Evolutionary conservation across 2,888 invertebrate genomes (phyloP), one percentile per base, ranked within the genome.

Genomic region (Clivina fossor): DNA sequence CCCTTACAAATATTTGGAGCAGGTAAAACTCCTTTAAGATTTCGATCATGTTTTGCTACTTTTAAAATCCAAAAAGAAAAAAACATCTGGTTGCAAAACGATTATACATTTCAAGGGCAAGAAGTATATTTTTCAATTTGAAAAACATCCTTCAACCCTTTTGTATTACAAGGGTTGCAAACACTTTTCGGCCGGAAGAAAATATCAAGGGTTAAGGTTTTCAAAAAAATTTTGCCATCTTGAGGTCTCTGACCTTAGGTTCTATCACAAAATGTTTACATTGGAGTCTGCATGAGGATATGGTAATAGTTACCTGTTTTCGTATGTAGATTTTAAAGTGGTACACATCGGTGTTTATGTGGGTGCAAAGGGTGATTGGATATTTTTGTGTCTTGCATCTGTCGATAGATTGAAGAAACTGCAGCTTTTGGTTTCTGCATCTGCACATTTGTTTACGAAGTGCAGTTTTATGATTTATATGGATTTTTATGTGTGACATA

Each of bases 151-250:
- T 15, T 8, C 11, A 13, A 11, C 35, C 15, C 15, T 35, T 35
- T n/a, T 35, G 35, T 35, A 11, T 15, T 3, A 11, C 35, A 13
- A 35, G 35, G 15, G 35, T 35, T 13, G 5, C 15, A n/a, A 35
- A n/a, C 35, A 35, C 35, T 35, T 35, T 49, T 33, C n/a, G 32
- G 37, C 19, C 30, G 30, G 30, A 30, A 30, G 30, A 30, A 30
- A 30, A 30, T 11, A 30, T 30, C n/a, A 15, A 37, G 26, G 33
- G 47, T 47, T 32, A 48, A 48, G 37, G n/a, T n/a, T n/a, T n/a
- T n/a, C n/a, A n/a, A n/a, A n/a, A n/a, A n/a, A n/a, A n/a, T n/a
- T 15, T 24, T 49, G 20, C 35, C 26, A 24, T 49, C 49, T 49
- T 40, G 19, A 28, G 49, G 40, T 48, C 44, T 37, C 37, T 16